These are phyloP conservation scores for Anthopleura xanthogrammica DNA, from an alignment of 92 coral and sea anemone species.

Conservation along the genomic window DNA sequence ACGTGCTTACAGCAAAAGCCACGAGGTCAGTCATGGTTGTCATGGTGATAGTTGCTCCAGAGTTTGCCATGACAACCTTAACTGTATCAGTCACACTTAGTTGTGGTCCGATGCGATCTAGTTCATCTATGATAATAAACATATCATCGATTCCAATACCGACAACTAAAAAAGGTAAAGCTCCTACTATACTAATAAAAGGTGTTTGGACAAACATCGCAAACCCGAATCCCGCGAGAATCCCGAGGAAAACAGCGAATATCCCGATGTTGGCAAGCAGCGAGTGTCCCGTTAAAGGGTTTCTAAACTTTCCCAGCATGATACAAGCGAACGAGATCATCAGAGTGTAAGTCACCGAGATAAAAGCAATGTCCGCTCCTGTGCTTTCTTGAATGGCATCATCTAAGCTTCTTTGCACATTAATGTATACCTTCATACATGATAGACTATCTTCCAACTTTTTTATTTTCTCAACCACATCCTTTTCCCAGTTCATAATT, in stretches of 20 bases:
- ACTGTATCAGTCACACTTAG: slow-evolving; percentile 49
- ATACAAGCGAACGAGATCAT: slow-evolving; percentile 71
- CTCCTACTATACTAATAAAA: slow-evolving; percentile 72
- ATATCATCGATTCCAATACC: slow-evolving; percentile 81
- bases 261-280: slow-evolving; percentile 60
- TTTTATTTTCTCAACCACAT: slow-evolving; percentile 25
- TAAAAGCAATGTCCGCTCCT: slow-evolving; percentile 50
- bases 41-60: slow-evolving; percentile 93
- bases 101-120: slow-evolving; percentile 55
- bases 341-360: slow-evolving; percentile 62
- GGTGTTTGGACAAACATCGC: slow-evolving; percentile 53
- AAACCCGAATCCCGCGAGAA: slow-evolving; percentile 70
- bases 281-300: slow-evolving; percentile 66
- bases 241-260: slow-evolving; percentile 70
- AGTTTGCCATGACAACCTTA: slow-evolving; percentile 58
- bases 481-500: slow-evolving; percentile 48
- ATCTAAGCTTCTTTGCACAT: slow-evolving; percentile 61
- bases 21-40: slow-evolving; percentile 85
- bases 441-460: slow-evolving; percentile 29
- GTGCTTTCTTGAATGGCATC: slow-evolving; percentile 75
- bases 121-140: slow-evolving; percentile 78
- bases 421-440: slow-evolving; percentile 41
- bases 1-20: slow-evolving; percentile 83
- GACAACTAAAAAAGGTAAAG: slow-evolving; percentile 70
- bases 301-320: slow-evolving; percentile 58